Base-by-base conservation (phyloP, 1,140 invertebrate species). In the Pseudomyrmex sp. region DNA sequence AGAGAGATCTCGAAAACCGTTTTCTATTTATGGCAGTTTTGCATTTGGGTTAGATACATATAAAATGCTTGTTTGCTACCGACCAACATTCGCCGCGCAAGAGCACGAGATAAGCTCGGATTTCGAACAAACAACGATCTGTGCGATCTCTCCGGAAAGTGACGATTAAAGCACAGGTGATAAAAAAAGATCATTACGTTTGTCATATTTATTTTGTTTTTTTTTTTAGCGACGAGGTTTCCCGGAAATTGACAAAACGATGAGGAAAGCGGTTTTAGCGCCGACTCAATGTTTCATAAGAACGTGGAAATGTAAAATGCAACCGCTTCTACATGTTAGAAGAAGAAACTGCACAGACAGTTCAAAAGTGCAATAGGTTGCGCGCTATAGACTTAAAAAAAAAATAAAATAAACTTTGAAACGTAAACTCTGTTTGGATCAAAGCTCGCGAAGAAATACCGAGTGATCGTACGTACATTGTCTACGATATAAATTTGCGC, bases 41-140 rank as follows among this genome's bases (percentile, higher is more conserved):
- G 35, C 35, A 59, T 70, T 79, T 79, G 26, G 35, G 50, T n/a
- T 58, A 58, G 35, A 58, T 58, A 15, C 48, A 69, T 35, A 35
- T 52, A 79, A 69, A 79, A 69, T 70, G n/a, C 10, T 48, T 58
- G 52, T 58, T 79, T 79, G 35, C 35, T 35, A 48, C 20, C 5
- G 65, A 58, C 10, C 58, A 58, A 70, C 20, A 20, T 70, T 58
- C 2, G 58, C 23, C 44, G 12, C 12, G 52, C 65, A 70, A 79
- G 58, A 69, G 15, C 44, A 56, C 13, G 18, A 76, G 35, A 79
- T 69, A 69, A 77, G 44, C 54, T 54, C 13, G 54, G n/a, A 66
- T 23, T 20, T 2, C 44, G 44, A 54, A 65, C 23, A 76, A 76
- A 35, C 13, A 76, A 76, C 13, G 10, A 62, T 74, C 35, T 18